phyloP scores from a whole-genome alignment of 2,888 invertebrate species.

The Eremobia ochroleuca region DNA sequence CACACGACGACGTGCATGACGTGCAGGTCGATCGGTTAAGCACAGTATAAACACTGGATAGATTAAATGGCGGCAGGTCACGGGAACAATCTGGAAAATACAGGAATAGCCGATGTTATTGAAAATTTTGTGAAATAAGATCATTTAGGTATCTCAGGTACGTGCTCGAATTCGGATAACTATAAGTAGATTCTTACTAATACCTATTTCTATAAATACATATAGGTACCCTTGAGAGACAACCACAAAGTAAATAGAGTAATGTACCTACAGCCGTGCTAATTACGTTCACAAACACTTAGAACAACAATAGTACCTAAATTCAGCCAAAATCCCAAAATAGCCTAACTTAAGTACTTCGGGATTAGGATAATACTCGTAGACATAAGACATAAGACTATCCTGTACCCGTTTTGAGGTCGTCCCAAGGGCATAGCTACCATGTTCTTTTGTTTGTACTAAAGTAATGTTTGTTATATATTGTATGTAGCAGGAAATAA shows the following conservation, averaged over 20 bases:
- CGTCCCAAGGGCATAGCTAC: conserved; percentile 18
- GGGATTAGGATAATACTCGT: conserved; percentile 36
- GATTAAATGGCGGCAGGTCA: too few species aligned
- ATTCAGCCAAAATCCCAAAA: conserved; percentile 19
- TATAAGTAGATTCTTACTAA: not conserved
- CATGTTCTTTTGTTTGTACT: conserved; percentile 38
- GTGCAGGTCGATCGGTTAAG: too few species aligned
- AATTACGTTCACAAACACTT: conserved; percentile 10
- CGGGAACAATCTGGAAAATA: too few species aligned
- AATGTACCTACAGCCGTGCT: not conserved
- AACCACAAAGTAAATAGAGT: conserved; percentile 6
- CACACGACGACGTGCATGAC: too few species aligned
- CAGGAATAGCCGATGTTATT: too few species aligned
- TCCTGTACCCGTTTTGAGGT: conserved; percentile 3
- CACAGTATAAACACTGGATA: too few species aligned
- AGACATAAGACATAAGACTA: conserved; percentile 3
- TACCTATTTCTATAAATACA: not conserved
- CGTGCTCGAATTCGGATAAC: too few species aligned
- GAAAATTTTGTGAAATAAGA: too few species aligned
- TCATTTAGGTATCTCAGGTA: not conserved
- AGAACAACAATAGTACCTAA: not conserved
- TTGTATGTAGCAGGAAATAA: conserved; percentile 5
- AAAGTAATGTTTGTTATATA: conserved; percentile 6
- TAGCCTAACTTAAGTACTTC: conserved; percentile 22
- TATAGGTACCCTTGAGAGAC: not conserved